Percentiles rank a stretch among this genome's conserved stretches.
These are phyloP conservation scores for Okapia johnstoni DNA, from an alignment of 2,113 vertebrate genomes.

Conservation along the genomic window DNA sequence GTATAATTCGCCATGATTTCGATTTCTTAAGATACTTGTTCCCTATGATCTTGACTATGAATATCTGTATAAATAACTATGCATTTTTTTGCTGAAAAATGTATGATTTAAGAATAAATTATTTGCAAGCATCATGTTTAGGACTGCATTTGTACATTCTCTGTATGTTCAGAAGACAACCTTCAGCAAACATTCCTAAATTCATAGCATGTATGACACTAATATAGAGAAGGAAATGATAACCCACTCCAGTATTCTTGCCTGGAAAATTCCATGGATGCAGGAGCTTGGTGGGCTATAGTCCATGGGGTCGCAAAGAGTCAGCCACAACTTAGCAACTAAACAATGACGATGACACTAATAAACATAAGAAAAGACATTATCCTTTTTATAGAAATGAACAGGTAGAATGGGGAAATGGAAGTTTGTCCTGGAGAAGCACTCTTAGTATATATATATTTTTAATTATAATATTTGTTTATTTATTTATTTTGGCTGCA, in stretches of 20 bases:
- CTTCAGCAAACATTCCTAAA: not conserved
- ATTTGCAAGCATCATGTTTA: slow-evolving; percentile 76
- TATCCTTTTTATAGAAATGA: not conserved
- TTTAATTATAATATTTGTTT: not conserved
- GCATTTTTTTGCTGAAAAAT: slow-evolving; percentile 77
- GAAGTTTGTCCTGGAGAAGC: not conserved
- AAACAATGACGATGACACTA: not conserved
- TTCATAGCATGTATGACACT: not conserved
- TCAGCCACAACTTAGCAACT: not conserved
- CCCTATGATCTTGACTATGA: slow-evolving; percentile 75
- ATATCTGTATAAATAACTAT: slow-evolving; percentile 80
- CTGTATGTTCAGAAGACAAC: not conserved
- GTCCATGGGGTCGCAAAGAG: not conserved
- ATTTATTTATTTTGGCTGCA: not conserved
- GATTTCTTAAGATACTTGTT: slow-evolving; percentile 70
- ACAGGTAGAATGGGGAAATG: not conserved
- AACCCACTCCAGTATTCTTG: not conserved
- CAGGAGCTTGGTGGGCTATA: not conserved
- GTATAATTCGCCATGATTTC: slow-evolving; percentile 62
- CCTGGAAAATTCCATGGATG: not conserved
- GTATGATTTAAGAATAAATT: slow-evolving; percentile 80
- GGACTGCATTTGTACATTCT: slow-evolving; percentile 58
- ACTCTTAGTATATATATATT: not conserved
- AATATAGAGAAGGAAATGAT: not conserved
- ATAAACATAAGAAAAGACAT: not conserved